These are phyloP conservation scores for Schizopygopsis pylzovi DNA, from an alignment of 2,797 vertebrate genomes.

Conservation along the genomic window DNA sequence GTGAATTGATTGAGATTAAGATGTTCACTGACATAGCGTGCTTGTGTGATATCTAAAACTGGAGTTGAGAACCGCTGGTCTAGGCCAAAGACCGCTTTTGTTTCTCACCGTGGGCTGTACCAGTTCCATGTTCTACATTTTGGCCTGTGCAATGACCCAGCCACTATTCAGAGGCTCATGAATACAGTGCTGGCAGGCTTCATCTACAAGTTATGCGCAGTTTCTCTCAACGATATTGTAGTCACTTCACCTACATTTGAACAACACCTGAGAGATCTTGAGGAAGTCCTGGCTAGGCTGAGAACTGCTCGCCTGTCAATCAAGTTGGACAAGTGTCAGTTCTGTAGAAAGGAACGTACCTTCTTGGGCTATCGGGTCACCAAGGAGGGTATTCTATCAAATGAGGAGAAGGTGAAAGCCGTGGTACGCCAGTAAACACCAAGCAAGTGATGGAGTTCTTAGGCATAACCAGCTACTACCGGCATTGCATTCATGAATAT, in stretches of 20 bases:
- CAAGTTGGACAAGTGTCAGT: constrained; percentile 51
- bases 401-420: background rate
- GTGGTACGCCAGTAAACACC: background rate
- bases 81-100: no score
- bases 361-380: constrained; percentile 43
- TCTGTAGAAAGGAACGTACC: constrained; percentile 30
- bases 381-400: constrained; percentile 4
- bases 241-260: constrained; percentile 37
- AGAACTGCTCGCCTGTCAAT: background rate
- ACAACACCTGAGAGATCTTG: constrained; percentile 14
- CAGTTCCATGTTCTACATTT: no score
- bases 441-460: constrained; percentile 32
- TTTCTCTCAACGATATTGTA: background rate
- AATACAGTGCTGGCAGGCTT: background rate
- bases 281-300: background rate
- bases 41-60: no score
- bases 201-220: background rate
- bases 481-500: constrained; percentile 4
- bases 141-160: no score
- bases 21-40: no score
- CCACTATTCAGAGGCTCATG: background rate
- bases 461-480: constrained; percentile 30
- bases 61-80: no score
- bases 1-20: no score
- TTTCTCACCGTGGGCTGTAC: no score